Evolutionary conservation across 2,888 invertebrate species (phyloP), one percentile per base, ranked within the genome.

Genomic region (Liposcelis brunnea): DNA sequence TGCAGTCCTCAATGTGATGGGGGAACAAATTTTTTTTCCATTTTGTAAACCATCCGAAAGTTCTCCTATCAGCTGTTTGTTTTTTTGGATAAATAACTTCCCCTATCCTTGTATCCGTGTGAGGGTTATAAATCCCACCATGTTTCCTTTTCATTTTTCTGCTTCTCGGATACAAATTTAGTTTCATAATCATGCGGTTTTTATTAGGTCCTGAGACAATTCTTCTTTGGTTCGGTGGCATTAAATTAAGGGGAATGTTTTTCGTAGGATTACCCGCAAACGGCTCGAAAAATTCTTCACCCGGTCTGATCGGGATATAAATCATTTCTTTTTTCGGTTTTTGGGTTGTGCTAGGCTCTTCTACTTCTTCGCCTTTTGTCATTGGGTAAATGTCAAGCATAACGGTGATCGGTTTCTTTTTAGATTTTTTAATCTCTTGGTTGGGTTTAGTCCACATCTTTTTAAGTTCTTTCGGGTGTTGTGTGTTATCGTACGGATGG

Each of bases 361-460:
- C 18, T 12, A 8, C 7, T 35, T 35, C 15, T 35, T 35, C 35
- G 7, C 6, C 10, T 19, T 40, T 42, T 10, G 45, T 46, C 42
- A 49, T 48, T 11, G 49, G 49, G 36, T 46, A 49, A 16, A 49
- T 49, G 38, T 49, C 49, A 10, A 49, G 42, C 31, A 47, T 49
- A 21, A 49, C 48, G 31, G 47, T 49, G 37, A 49, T 19, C 0
- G 49, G 48, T 40, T 40, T 40, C 19, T 19, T 14, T 11, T 40
- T 40, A 7, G 40, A 18, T 14, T 18, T 40, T 19, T n/a, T 40
- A n/a, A 19, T 40, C 21, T 19, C 26, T 26, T 26, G 26, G 7
- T 40, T 40, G 6, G 4, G 6, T 14, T 21, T 16, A 8, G 15
- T 40, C 40, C 40, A 40, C 19, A n/a, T 14, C 11, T 40, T 14